Percentiles rank a stretch among this genome's conserved stretches.
phyloP scores from a whole-genome alignment of 1,140 invertebrate species.

The Adelges cooleyi region DNA sequence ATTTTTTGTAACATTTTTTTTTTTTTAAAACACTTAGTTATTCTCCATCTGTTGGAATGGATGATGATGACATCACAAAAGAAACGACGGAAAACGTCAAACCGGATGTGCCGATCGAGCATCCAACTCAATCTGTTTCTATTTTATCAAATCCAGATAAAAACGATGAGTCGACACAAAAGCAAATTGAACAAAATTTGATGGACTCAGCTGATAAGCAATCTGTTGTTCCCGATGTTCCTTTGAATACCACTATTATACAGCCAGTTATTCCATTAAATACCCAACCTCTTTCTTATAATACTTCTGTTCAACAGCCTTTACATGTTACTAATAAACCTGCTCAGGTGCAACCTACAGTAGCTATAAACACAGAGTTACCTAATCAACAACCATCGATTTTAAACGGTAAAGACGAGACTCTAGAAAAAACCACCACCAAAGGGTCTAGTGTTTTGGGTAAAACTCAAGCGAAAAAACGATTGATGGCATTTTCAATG shows the following conservation, averaged over 20 bases:
- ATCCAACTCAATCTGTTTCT: neutral
- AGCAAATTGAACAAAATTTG: neutral
- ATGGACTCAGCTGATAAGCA: neutral
- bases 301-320: neutral
- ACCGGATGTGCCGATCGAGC: neutral
- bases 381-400: neutral
- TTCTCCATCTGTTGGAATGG: constrained; percentile 9
- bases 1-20: too few species aligned
- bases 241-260: neutral
- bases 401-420: constrained; percentile 3
- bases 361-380: neutral
- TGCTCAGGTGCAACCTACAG: neutral
- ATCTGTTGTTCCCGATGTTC: neutral
- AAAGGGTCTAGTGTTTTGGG: constrained; percentile 32
- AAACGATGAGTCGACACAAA: too few species aligned
- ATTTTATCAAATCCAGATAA: too few species aligned
- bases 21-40: too few species aligned
- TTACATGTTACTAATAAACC: neutral
- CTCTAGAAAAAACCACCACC: neutral
- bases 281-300: neutral
- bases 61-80: constrained; percentile 7
- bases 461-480: constrained; percentile 37
- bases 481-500: constrained; percentile 37
- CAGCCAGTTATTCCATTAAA: neutral
- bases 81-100: neutral